A percentile compares a stretch with the other conserved stretches of the same genome.
These are phyloP conservation scores for Bombus confusus DNA, from an alignment of 1,140 invertebrate species.

Conservation along the genomic window DNA sequence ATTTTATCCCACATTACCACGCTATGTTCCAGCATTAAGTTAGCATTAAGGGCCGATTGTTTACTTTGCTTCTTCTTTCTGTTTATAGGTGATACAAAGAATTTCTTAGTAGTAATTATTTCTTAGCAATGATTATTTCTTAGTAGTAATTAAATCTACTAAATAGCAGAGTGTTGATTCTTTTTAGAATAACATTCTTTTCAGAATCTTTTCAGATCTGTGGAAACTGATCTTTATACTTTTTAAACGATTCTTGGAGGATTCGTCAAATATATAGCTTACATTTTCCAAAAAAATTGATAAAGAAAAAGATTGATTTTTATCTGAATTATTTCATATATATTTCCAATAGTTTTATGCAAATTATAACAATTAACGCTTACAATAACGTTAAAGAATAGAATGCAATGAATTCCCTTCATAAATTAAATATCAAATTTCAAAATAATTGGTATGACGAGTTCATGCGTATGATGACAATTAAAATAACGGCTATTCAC, in stretches of 20 bases:
- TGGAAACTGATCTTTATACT: too few species aligned
- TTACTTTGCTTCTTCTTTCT: neutral
- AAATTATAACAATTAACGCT: neutral
- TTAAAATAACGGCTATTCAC: constrained; percentile 7
- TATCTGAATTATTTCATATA: neutral
- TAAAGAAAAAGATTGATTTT: too few species aligned
- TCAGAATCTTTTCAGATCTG: too few species aligned
- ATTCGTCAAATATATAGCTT: too few species aligned
- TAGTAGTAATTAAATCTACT: too few species aligned
- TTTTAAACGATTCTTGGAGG: too few species aligned
- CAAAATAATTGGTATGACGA: neutral
- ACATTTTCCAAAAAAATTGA: too few species aligned
- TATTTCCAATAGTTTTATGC: neutral
- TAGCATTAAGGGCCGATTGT: neutral
- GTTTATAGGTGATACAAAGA: neutral
- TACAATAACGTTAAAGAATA: too few species aligned
- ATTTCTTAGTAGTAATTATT: neutral
- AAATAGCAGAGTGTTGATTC: too few species aligned
- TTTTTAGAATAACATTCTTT: too few species aligned
- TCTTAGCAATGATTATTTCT: too few species aligned
- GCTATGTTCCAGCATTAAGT: neutral
- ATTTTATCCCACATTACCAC: constrained; percentile 1
- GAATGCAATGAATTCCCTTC: neutral
- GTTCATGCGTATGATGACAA: neutral
- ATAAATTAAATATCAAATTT: neutral